Percentiles rank a stretch among this genome's conserved stretches.
Conservation (phyloP, 1,140 invertebrate genomes). For the Neodiprion pinetum region DNA sequence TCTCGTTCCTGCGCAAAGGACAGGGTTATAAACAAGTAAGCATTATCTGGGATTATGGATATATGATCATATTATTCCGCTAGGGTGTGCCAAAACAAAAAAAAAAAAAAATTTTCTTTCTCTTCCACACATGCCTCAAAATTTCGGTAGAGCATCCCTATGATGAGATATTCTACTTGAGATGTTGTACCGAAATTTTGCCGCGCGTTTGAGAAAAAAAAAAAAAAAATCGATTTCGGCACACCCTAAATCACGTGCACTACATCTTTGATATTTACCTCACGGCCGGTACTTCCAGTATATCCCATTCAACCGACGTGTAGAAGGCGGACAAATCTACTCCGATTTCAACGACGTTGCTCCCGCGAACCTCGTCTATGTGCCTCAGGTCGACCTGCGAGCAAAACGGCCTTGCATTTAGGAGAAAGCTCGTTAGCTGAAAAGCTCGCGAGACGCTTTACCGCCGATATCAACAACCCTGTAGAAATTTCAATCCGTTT, state of each 20-base stretch:
- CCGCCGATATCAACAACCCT: too few relatives aligned
- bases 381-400: slow-evolving; percentile 87
- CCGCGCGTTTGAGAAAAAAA: too few relatives aligned
- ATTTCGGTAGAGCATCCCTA: not conserved
- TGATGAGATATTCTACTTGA: not conserved
- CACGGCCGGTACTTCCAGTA: slow-evolving; percentile 93
- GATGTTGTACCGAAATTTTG: too few relatives aligned
- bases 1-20: slow-evolving; percentile 78
- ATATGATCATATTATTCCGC: not conserved
- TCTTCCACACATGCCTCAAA: not conserved
- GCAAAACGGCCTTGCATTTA: not conserved
- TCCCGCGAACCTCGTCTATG: slow-evolving; percentile 83
- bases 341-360: slow-evolving; percentile 84
- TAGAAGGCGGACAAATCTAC: slow-evolving; percentile 95
- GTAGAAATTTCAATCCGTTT: too few relatives aligned
- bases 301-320: slow-evolving; percentile 98
- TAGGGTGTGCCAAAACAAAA: not conserved
- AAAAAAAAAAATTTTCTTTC: not conserved
- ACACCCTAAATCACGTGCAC: not conserved
- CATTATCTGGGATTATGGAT: too few relatives aligned
- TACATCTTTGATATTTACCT: slow-evolving; percentile 64
- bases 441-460: slow-evolving; percentile 30
- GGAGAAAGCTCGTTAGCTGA: slow-evolving; percentile 20
- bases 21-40: slow-evolving; percentile 13
- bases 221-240: too few relatives aligned